Base-by-base conservation (phyloP, 1,140 invertebrate genomes). In the Macrosteles quadrilineatus region DNA sequence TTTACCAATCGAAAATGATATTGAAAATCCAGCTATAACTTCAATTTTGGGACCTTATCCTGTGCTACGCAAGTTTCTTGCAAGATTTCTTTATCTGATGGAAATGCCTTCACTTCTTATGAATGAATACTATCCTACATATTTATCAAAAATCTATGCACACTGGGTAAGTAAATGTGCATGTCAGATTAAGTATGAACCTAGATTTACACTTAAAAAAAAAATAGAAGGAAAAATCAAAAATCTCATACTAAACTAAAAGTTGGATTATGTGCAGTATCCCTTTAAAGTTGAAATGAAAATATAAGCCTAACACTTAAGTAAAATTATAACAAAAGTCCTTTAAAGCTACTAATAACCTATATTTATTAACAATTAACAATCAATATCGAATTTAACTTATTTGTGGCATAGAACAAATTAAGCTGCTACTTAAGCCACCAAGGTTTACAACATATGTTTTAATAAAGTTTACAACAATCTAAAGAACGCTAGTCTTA, bases 91-190 rank as follows among this genome's bases (percentile, higher is more conserved):
- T 1, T 78, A 76, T 6, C 70, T 87, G 0, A 73, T 86, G n/a
- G 84, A 91, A 76, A 73, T 84, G 50, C 82, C 84, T 0, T 87
- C 91, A 72, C 81, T 84, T 73, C 79, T 81, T 40, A 74, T 88
- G 0, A 78, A 90, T 36, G 75, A 78, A 2, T 72, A 86, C 45
- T 87, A 86, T 74, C 87, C 88, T 0, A 86, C 87, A 78, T 76
- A 82, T 45, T 82, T 84, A 47, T 78, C 84, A 1, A 83, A 88
- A 73, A 81, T 78, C 73, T 78, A 82, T 0, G 73, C 83, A 17
- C 82, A 87, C 75, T 79, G 73, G 66, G 83, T 90, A 72, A 86
- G 85, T 78, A 80, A 59, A 62, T 40, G 14, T 71, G 66, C 67
- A 25, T 11, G 21, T 67, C 57, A 47, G 25, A 66, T 25, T 2